These are phyloP conservation scores for Drosophila trichaetosa DNA, from an alignment of 2,888 invertebrate species.

Conservation along the genomic window DNA sequence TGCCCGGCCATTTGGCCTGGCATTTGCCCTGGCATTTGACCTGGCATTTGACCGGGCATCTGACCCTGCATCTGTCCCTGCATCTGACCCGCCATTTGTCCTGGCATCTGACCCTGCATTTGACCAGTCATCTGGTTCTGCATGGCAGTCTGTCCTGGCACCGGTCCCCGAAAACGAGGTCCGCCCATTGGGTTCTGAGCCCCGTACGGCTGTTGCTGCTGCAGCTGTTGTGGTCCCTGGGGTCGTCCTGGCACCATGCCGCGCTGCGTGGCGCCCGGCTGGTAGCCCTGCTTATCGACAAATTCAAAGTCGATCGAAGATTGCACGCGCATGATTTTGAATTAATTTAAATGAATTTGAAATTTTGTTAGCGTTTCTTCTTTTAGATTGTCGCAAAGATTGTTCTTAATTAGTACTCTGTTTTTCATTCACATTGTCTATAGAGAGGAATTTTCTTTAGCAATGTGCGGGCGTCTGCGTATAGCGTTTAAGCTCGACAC, in stretches of 20 bases:
- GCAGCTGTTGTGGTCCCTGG: slow-evolving; percentile 85
- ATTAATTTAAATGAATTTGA: slow-evolving; percentile 78
- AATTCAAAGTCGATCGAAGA: slow-evolving; percentile 32
- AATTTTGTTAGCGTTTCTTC: slow-evolving; percentile 75
- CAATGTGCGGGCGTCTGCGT: slow-evolving; percentile 60
- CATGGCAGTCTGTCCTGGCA: slow-evolving; percentile 72
- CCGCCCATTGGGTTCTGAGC: slow-evolving; percentile 84
- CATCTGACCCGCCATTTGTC: slow-evolving; percentile 88
- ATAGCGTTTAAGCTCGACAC: slow-evolving; percentile 51
- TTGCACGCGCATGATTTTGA: slow-evolving; percentile 72
- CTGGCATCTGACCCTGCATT: slow-evolving; percentile 82
- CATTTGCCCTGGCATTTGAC: slow-evolving; percentile 88
- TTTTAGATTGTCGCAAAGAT: slow-evolving; percentile 52
- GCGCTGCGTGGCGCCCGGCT: slow-evolving; percentile 76
- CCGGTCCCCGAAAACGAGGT: slow-evolving; percentile 80
- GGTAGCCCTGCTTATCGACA: slow-evolving; percentile 78
- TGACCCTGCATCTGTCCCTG: slow-evolving; percentile 60
- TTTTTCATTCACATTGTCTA: slow-evolving; percentile 77
- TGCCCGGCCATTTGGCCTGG: slow-evolving; percentile 58
- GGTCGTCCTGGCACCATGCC: slow-evolving; percentile 80
- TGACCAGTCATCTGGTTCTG: slow-evolving; percentile 74
- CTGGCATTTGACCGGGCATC: slow-evolving; percentile 72
- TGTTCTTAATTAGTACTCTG: slow-evolving; percentile 71
- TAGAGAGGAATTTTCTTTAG: slow-evolving; percentile 60
- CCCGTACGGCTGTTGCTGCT: slow-evolving; percentile 85